Evolutionary conservation across 2,888 invertebrate species (phyloP).

Genomic region (Drosophila merina): DNA sequence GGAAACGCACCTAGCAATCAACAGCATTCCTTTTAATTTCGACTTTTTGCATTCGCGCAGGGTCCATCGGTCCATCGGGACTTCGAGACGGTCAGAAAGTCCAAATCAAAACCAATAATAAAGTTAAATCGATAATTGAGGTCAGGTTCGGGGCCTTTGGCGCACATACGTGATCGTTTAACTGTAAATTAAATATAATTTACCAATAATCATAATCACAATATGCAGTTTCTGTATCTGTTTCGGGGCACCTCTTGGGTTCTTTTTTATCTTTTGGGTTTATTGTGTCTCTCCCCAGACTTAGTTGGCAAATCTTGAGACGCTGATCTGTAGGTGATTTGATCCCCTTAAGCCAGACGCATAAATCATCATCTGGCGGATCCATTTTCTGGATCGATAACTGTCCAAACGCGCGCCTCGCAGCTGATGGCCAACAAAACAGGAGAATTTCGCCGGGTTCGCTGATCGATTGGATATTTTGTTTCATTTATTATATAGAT

Average conservation of each 20-base stretch:
- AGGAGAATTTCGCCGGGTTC: conserved; percentile 22
- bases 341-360: conserved; percentile 67
- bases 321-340: conserved; percentile 37
- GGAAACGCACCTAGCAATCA: conserved; percentile 64
- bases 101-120: conserved; percentile 84
- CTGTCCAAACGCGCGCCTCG: conserved; percentile 63
- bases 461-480: conserved; percentile 38
- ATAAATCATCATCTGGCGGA: conserved; percentile 72
- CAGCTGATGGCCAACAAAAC: conserved; percentile 41
- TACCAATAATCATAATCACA: conserved; percentile 82
- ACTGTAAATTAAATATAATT: conserved; percentile 83
- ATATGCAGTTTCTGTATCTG: conserved; percentile 61
- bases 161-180: conserved; percentile 81
- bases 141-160: conserved; percentile 67
- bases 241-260: not conserved
- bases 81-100: conserved; percentile 33
- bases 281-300: no score
- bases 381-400: conserved; percentile 60
- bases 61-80: no score
- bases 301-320: no score
- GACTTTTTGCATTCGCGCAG: conserved; percentile 47
- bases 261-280: conserved; percentile 1
- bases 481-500: conserved; percentile 6
- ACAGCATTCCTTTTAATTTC: conserved; percentile 78
- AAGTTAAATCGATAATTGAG: conserved; percentile 84